Evolutionary conservation across 2,888 invertebrate genomes (phyloP).

Genomic region (Trisateles emortualis): DNA sequence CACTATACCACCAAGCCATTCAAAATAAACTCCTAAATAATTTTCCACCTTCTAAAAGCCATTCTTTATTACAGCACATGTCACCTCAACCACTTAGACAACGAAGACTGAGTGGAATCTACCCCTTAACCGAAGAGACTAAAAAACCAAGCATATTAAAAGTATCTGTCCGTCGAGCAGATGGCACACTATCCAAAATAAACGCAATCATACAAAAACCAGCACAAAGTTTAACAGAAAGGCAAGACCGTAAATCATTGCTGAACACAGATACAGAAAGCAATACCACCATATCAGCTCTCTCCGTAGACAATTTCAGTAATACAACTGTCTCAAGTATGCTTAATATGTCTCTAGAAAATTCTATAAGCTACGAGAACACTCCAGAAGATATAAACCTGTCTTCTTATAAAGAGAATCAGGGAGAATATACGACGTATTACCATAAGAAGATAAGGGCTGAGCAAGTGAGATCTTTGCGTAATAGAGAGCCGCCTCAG

Average conservation of each 20-base stretch:
- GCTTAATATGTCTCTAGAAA: neutral
- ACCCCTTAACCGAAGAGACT: slow-evolving; percentile 53
- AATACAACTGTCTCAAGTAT: neutral
- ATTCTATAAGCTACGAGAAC: neutral
- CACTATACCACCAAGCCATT: too few species aligned
- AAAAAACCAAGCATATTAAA: slow-evolving; percentile 52
- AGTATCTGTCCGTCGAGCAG: slow-evolving; percentile 55
- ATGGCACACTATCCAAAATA: slow-evolving; percentile 65
- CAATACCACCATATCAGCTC: neutral
- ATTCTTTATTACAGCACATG: slow-evolving; percentile 49
- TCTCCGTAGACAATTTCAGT: neutral
- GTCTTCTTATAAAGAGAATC: slow-evolving; percentile 5
- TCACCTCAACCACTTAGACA: slow-evolving; percentile 40
- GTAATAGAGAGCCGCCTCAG: slow-evolving; percentile 18
- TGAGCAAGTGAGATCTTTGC: slow-evolving; percentile 50
- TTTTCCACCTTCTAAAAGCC: too few species aligned
- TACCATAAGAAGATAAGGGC: slow-evolving; percentile 66
- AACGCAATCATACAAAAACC: slow-evolving; percentile 65
- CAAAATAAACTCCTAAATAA: too few species aligned
- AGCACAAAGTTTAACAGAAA: neutral
- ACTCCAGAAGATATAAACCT: slow-evolving; percentile 21
- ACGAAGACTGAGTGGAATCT: slow-evolving; percentile 66
- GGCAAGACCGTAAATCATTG: neutral
- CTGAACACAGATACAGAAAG: neutral
- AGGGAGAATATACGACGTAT: slow-evolving; percentile 44